Evolutionary conservation across 2,797 vertebrate species (phyloP).

Genomic region (Vipera ursinii): DNA sequence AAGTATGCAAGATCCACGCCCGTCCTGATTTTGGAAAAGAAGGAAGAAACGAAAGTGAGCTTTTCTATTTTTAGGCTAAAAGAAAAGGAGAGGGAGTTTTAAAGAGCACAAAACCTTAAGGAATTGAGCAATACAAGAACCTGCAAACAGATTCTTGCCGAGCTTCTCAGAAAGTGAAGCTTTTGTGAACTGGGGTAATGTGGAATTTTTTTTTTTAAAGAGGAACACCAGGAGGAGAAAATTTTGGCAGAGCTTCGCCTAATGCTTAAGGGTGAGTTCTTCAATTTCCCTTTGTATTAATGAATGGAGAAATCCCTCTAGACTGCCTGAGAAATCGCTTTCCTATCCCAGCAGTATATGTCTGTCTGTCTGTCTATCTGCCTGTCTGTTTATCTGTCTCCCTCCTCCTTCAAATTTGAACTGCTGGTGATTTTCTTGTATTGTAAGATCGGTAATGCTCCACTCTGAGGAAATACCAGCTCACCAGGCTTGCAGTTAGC

Average conservation of each 20-base stretch:
- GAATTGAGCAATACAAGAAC: conserved; percentile 12
- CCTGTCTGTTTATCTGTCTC: neutral
- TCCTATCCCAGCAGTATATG: neutral
- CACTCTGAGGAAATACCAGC: neutral
- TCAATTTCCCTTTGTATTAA: neutral
- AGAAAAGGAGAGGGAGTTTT: neutral
- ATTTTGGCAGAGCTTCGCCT: conserved; percentile 11
- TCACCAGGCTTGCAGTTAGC: neutral
- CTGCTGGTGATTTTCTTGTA: neutral
- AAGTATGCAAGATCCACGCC: conserved; percentile 16
- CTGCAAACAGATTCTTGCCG: conserved; percentile 48
- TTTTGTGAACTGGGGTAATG: neutral
- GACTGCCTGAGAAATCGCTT: neutral
- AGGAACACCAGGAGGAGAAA: conserved; percentile 18
- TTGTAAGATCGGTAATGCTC: neutral
- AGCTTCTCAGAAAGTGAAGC: conserved; percentile 27
- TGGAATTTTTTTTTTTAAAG: neutral
- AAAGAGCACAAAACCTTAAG: neutral
- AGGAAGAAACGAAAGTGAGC: neutral
- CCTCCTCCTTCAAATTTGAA: neutral
- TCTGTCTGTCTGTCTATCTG: neutral
- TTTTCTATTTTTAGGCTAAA: neutral
- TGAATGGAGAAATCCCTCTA: neutral
- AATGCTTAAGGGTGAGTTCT: conserved; percentile 17
- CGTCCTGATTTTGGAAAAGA: neutral